Conservation (phyloP, 1,140 invertebrate species). For the Archegozetes longisetosus region DNA sequence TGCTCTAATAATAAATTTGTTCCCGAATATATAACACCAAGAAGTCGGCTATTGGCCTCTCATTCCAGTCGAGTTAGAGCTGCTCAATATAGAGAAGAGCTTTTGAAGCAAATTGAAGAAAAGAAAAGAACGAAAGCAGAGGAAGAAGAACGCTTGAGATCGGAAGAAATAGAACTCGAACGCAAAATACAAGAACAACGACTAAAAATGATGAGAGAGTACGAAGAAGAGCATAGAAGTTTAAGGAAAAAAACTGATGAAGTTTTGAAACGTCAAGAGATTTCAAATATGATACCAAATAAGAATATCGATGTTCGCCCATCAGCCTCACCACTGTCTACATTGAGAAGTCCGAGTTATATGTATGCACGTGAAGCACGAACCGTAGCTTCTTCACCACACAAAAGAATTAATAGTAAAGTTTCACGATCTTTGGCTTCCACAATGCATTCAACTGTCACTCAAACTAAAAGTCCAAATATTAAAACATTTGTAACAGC, state of each 20-base stretch:
- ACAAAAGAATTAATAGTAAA: not conserved
- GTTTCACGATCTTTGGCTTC: not conserved
- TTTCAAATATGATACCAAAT: not conserved
- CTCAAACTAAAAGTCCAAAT: not conserved
- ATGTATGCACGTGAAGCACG: not conserved
- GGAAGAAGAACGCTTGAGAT: not conserved
- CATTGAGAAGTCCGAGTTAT: not conserved
- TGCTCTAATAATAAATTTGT: not conserved
- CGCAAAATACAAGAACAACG: constrained; percentile 9
- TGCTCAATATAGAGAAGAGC: constrained; percentile 3
- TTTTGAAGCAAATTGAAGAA: constrained; percentile 14
- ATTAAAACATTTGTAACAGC: too few relatives aligned
- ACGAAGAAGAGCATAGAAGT: constrained; percentile 10
- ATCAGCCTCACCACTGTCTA: not conserved
- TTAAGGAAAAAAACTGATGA: not conserved
- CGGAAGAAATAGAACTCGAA: constrained; percentile 3
- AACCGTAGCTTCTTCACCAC: not conserved
- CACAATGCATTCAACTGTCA: not conserved
- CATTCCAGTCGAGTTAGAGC: constrained; percentile 1
- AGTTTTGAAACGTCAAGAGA: not conserved
- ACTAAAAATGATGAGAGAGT: constrained; percentile 7
- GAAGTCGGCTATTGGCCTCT: not conserved
- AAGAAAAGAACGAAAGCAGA: constrained; percentile 3
- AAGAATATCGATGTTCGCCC: not conserved
- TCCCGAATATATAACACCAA: not conserved